Percentiles rank a stretch among this genome's conserved stretches.
Conservation (phyloP, 2,888 invertebrate species). For the Macrophya annulata region DNA sequence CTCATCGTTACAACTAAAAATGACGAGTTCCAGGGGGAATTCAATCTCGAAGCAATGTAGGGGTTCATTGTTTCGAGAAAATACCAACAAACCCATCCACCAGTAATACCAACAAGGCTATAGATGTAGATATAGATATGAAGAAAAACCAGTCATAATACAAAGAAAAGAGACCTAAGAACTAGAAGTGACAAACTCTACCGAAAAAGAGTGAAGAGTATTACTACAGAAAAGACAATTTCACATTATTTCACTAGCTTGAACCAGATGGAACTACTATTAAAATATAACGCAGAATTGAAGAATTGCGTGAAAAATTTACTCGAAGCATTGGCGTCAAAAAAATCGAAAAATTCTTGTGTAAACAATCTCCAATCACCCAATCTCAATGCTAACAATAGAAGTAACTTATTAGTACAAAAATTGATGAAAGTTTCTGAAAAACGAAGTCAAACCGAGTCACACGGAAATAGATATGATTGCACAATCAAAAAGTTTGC, state of each 20-base stretch:
- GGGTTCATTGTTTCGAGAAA: slow-evolving; percentile 37
- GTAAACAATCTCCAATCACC: background rate
- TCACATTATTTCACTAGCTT: slow-evolving; percentile 7
- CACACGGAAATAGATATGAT: slow-evolving; percentile 50
- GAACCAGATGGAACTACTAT: slow-evolving; percentile 23
- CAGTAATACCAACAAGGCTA: slow-evolving; percentile 17
- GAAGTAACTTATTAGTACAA: slow-evolving; percentile 10
- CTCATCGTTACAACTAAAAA: background rate
- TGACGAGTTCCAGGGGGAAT: slow-evolving; percentile 25
- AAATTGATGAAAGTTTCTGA: slow-evolving; percentile 20
- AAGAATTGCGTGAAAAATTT: slow-evolving; percentile 32
- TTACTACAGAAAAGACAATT: background rate
- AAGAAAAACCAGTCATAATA: background rate
- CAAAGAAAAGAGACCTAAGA: background rate
- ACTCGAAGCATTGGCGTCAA: slow-evolving; percentile 2
- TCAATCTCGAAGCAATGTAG: slow-evolving; percentile 28
- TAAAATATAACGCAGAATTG: slow-evolving; percentile 28
- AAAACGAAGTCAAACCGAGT: slow-evolving; percentile 27
- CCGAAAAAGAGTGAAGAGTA: slow-evolving; percentile 10
- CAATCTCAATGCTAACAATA: slow-evolving; percentile 22
- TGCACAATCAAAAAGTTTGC: slow-evolving; percentile 52
- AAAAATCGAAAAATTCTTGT: background rate
- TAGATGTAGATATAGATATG: background rate
- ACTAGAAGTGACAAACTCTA: slow-evolving; percentile 36
- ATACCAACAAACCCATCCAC: slow-evolving; percentile 1